These are phyloP conservation scores for Aplidium turbinatum DNA, from an alignment of 23 tunicate species.

Conservation along the genomic window DNA sequence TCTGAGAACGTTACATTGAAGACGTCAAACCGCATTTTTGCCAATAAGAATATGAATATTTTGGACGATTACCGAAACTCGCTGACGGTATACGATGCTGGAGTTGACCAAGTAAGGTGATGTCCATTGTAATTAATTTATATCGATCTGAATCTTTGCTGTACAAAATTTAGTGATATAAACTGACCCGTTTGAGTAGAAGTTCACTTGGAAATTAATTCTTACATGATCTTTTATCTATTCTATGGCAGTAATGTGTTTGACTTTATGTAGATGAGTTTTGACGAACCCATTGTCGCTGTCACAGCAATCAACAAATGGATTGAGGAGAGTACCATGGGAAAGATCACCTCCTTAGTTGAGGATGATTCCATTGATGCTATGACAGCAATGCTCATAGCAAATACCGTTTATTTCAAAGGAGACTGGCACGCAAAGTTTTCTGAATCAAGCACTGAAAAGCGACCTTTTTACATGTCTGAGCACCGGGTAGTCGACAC, in stretches of 20 bases:
- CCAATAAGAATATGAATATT: constrained; percentile 41
- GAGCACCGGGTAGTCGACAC: constrained; percentile 77
- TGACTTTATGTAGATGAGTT: constrained; percentile 32
- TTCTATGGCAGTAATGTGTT: too few relatives aligned
- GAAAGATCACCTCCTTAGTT: constrained; percentile 43
- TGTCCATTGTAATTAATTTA: background rate
- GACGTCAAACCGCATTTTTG: constrained; percentile 77
- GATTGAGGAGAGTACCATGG: constrained; percentile 55
- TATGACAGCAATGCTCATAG: constrained; percentile 51
- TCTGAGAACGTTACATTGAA: constrained; percentile 70
- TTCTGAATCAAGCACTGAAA: constrained; percentile 44
- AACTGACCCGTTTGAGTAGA: too few relatives aligned
- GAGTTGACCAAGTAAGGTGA: constrained; percentile 55
- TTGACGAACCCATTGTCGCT: constrained; percentile 20
- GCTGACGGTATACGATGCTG: constrained; percentile 76
- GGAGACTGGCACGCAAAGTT: constrained; percentile 93
- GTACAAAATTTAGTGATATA: background rate
- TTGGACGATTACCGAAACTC: constrained; percentile 78
- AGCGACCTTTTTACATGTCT: constrained; percentile 69
- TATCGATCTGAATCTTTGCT: background rate
- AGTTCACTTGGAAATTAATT: too few relatives aligned
- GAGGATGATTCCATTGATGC: constrained; percentile 33
- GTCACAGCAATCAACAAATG: constrained; percentile 54
- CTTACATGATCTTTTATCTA: too few relatives aligned
- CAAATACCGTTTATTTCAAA: constrained; percentile 77